A percentile compares a stretch with the other conserved stretches of the same genome.
These are phyloP conservation scores for Menidia beryllina DNA, from an alignment of 2,113 vertebrate genomes.

Conservation along the genomic window DNA sequence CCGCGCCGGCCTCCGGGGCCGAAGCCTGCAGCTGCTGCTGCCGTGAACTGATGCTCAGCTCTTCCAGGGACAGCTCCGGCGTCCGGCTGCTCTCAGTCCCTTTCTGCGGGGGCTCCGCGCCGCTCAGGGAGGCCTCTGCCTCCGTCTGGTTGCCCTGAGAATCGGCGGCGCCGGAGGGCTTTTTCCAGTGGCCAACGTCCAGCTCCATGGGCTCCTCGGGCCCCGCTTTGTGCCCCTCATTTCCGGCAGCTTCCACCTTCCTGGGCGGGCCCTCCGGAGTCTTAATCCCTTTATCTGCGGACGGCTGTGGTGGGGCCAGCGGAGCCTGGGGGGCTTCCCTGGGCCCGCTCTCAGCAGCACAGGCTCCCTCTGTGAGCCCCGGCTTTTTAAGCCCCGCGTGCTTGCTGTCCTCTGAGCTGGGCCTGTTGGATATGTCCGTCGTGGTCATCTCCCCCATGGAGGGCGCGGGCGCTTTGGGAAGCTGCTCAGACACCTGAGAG, in stretches of 20 bases:
- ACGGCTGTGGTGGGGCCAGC: constrained; percentile 49
- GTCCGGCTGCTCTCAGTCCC: constrained; percentile 81
- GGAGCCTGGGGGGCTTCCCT: constrained; percentile 78
- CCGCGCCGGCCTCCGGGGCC: constrained; percentile 45
- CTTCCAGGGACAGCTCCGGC: constrained; percentile 93
- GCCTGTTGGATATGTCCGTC: constrained; percentile 87
- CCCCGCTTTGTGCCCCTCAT: constrained; percentile 73
- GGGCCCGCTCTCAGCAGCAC: constrained; percentile 79
- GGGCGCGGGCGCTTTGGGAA: constrained; percentile 68
- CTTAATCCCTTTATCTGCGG: constrained; percentile 78
- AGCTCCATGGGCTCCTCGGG: constrained; percentile 91
- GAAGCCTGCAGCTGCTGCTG: constrained; percentile 73
- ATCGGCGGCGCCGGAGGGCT: constrained; percentile 67
- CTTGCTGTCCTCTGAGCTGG: constrained; percentile 88
- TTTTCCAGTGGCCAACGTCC: constrained; percentile 76
- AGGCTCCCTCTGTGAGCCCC: constrained; percentile 78
- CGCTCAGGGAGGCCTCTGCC: constrained; percentile 57
- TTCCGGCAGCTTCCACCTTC: constrained; percentile 65
- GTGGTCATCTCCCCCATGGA: constrained; percentile 92
- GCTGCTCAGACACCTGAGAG: constrained; percentile 80
- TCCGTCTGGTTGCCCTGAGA: constrained; percentile 67
- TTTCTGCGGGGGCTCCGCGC: constrained; percentile 76
- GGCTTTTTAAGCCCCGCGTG: constrained; percentile 86
- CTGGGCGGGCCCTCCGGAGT: constrained; percentile 59
- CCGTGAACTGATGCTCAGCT: constrained; percentile 93